Percentiles rank a stretch among this genome's conserved stretches.
phyloP scores from a whole-genome alignment of 2,797 vertebrate genomes.

The Vultur gryphus region DNA sequence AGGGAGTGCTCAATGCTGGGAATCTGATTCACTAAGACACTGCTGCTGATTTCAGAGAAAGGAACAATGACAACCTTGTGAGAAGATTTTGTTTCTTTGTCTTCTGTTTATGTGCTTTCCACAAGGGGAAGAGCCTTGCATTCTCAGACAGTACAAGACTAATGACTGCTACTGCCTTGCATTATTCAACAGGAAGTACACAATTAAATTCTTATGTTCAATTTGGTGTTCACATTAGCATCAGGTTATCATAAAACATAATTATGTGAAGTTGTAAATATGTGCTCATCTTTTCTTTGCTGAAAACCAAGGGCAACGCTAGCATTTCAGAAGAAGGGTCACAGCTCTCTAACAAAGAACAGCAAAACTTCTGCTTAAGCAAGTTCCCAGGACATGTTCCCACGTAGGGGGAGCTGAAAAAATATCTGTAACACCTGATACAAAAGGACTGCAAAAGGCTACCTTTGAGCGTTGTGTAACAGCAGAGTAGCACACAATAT shows the following conservation, averaged over 20 bases:
- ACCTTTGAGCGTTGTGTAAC: not conserved
- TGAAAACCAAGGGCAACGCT: not conserved
- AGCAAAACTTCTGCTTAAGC: not conserved
- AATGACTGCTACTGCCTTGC: conserved; percentile 38
- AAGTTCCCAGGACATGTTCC: not conserved
- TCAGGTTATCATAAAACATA: conserved; percentile 57
- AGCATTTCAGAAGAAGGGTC: not conserved
- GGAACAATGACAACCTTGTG: not conserved
- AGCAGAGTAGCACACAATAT: not conserved
- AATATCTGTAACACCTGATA: not conserved
- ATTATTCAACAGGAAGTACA: conserved; percentile 67
- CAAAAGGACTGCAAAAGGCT: not conserved
- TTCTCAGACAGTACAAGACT: conserved; percentile 7
- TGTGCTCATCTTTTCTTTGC: not conserved
- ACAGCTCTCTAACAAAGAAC: not conserved
- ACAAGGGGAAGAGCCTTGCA: conserved; percentile 9
- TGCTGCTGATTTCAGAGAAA: not conserved
- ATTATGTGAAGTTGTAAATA: conserved; percentile 51
- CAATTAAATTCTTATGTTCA: conserved; percentile 59
- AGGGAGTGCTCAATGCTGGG: not conserved
- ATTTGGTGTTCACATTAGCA: conserved; percentile 48
- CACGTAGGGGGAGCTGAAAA: not conserved
- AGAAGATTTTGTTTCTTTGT: not conserved
- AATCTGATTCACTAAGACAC: not conserved
- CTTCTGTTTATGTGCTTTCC: conserved; percentile 8